Conservation (phyloP, 2,888 invertebrate species). For the Drosophila diplacantha region DNA sequence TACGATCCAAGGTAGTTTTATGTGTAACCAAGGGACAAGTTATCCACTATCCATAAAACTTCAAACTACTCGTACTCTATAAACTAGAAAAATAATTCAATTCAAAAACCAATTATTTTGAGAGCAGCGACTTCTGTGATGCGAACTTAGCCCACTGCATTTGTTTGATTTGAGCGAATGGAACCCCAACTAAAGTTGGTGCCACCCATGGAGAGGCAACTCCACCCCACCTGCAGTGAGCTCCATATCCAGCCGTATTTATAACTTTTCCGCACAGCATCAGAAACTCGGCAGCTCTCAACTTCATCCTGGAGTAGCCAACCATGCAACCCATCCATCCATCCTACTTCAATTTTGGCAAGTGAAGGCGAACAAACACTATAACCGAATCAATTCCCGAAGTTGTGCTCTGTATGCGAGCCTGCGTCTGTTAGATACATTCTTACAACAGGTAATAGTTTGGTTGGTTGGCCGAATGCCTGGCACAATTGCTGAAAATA, state of each 20-base stretch:
- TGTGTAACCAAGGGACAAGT: background rate
- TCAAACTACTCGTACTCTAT: background rate
- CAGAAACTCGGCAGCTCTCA: slow-evolving; percentile 6
- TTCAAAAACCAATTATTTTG: slow-evolving; percentile 1
- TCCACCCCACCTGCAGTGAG: slow-evolving; percentile 1
- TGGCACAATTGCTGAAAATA: slow-evolving; percentile 28
- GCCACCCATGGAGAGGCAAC: slow-evolving; percentile 10
- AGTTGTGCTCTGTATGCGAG: slow-evolving; percentile 18
- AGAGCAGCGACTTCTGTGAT: background rate
- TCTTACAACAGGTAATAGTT: slow-evolving; percentile 67
- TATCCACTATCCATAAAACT: background rate
- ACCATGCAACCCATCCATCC: background rate
- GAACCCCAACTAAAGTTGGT: slow-evolving; percentile 14
- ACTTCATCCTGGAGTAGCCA: background rate
- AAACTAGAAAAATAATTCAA: background rate
- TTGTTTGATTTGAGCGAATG: slow-evolving; percentile 16
- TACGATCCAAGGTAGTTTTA: background rate
- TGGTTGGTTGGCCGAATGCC: slow-evolving; percentile 21
- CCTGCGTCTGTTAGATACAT: slow-evolving; percentile 63
- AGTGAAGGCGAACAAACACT: slow-evolving; percentile 34
- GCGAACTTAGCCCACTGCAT: background rate
- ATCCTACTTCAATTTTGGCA: slow-evolving; percentile 30
- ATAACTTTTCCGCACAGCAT: slow-evolving; percentile 27
- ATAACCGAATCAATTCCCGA: slow-evolving; percentile 28
- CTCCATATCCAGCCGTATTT: slow-evolving; percentile 16